A percentile compares a stretch with the other conserved stretches of the same genome.
phyloP scores from a whole-genome alignment of 92 coral and sea anemone species.

The Siderastrea radians region DNA sequence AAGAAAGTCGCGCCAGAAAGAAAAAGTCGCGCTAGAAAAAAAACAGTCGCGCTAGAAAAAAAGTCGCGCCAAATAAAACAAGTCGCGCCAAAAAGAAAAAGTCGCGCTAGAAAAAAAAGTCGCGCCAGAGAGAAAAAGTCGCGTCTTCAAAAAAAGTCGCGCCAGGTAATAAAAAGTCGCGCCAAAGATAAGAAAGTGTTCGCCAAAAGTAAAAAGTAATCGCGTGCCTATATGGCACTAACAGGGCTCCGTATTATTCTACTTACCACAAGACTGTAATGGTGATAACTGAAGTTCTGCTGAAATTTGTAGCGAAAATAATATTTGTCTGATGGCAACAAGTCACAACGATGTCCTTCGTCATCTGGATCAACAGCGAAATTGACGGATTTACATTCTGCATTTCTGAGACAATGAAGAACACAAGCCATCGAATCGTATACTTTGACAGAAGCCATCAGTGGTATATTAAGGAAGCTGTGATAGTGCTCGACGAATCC shows the following conservation, averaged over 20 bases:
- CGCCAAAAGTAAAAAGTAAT: neutral
- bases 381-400: neutral
- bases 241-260: constrained; percentile 11
- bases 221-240: constrained; percentile 13
- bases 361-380: neutral
- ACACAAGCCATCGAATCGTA: neutral
- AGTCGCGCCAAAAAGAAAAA: neutral
- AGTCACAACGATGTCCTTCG: neutral
- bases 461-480: neutral
- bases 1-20: constrained; percentile 15
- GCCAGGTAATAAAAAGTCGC: neutral
- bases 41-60: constrained; percentile 10
- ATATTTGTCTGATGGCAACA: neutral
- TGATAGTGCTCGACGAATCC: neutral
- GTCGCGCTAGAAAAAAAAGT: neutral
- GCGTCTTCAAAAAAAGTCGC: neutral
- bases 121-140: neutral
- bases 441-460: neutral
- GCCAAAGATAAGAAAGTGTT: neutral
- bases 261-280: neutral
- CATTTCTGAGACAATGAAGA: neutral
- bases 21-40: constrained; percentile 18
- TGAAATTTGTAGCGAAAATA: neutral
- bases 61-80: neutral
- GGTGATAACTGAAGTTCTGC: neutral